Conservation (phyloP, 2,113 vertebrate species). For the Stegostoma tigrinum region DNA sequence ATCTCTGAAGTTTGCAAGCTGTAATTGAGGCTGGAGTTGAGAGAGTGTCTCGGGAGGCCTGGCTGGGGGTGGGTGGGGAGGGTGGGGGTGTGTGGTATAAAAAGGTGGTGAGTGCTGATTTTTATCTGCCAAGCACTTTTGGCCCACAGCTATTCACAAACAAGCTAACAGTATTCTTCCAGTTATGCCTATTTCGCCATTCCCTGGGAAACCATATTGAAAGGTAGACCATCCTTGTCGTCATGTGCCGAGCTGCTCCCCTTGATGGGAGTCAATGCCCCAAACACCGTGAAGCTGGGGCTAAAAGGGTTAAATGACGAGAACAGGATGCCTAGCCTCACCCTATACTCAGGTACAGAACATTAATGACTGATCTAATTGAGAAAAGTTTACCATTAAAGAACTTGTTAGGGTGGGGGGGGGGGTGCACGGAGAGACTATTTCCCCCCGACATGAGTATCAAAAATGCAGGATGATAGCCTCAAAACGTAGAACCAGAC, state of each 20-base stretch:
- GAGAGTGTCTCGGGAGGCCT: background rate
- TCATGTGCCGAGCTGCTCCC: background rate
- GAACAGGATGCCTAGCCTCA: background rate
- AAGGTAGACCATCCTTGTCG: background rate
- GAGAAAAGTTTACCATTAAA: background rate
- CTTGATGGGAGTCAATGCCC: background rate
- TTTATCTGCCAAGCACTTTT: background rate
- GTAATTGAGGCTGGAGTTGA: background rate
- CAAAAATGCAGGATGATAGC: background rate
- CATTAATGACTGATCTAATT: background rate
- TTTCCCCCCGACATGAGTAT: background rate
- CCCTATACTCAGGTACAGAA: background rate
- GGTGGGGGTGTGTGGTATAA: too few relatives aligned
- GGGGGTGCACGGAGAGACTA: too few relatives aligned
- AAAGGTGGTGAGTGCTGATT: background rate
- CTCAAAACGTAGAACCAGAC: background rate
- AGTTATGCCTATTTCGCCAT: background rate
- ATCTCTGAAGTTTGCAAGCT: slow-evolving; percentile 5
- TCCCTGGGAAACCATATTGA: background rate
- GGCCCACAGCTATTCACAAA: background rate
- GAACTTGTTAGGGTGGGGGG: background rate
- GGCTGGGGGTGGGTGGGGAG: background rate
- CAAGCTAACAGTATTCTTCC: background rate
- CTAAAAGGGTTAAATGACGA: background rate
- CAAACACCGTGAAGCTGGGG: background rate